Evolutionary conservation across 2,113 vertebrate species (phyloP), one percentile per base, ranked within the genome.

Genomic region (Butorides virescens): DNA sequence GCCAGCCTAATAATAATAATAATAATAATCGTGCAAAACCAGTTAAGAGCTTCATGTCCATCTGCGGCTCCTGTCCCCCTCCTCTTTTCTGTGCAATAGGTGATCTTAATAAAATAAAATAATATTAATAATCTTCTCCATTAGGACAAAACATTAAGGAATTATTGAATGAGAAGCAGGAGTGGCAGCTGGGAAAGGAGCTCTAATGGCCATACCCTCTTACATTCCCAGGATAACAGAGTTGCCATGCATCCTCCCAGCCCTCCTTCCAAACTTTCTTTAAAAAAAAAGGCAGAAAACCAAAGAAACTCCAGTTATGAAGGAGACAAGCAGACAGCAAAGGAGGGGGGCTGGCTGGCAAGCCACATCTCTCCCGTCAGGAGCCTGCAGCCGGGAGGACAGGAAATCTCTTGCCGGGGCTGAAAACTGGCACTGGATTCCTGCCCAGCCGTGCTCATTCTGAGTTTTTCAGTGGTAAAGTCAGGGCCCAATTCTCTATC

Each of bases 91-190:
- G 77, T 90, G 86, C 91, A 97, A 95, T 83, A 97, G 88, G 90
- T 97, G 93, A 97, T 97, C 79, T 94, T 93, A 75, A 94, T 91
- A 87, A 97, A 98, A 97, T 97, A 96, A 97, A 98, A 97, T 96
- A 96, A 96, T 92, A 95, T 96, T 78, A 96, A 98, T 97, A 97
- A 97, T 96, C 71, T 92, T 75, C 83, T 98, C 95, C 95, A 97
- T 97, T 97, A 97, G 92, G 93, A 97, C 90, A 92, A 97, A 97
- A 95, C 93, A 96, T 98, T 94, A 97, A 85, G 76, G 92, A 96
- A 95, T 97, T 96, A 96, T 8, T 93, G 95, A 97, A 97, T 88
- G 89, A 96, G 91, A 83, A 95, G 95, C 71, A 68, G 90, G 93
- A 93, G 58, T 95, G 34, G 72, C 53, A 95, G 96, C 49, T 88